These are phyloP conservation scores for Romanogobio albipinnatus DNA, from an alignment of 2,113 vertebrate species.

Conservation along the genomic window DNA sequence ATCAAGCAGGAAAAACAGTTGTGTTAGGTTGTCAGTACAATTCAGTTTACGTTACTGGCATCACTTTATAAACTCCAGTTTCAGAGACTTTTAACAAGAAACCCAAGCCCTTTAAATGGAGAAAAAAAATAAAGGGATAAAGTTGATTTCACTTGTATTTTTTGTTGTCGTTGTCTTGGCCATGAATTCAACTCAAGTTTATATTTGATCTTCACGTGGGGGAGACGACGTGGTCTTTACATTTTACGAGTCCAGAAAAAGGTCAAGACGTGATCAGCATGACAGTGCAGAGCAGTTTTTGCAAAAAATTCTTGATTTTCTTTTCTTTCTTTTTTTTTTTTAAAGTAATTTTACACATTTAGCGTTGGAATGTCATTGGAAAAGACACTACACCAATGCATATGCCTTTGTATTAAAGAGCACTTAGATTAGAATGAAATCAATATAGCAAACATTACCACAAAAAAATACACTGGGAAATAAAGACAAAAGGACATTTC, in stretches of 20 bases:
- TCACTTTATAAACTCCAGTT: neutral
- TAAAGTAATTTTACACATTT: neutral
- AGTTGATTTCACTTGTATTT: slow-evolving; percentile 3
- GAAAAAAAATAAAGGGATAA: neutral
- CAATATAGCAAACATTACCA: slow-evolving; percentile 60
- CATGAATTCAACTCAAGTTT: neutral
- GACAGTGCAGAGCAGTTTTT: slow-evolving; percentile 1
- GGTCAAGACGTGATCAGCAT: neutral
- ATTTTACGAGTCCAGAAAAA: neutral
- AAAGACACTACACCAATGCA: slow-evolving; percentile 15
- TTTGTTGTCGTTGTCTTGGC: neutral
- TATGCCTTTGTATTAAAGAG: neutral
- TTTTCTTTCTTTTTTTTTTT: neutral
- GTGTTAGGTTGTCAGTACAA: slow-evolving; percentile 17
- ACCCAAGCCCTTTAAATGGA: neutral
- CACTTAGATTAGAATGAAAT: slow-evolving; percentile 26
- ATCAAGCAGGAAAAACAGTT: neutral
- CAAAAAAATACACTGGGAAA: slow-evolving; percentile 90
- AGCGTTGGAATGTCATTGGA: neutral
- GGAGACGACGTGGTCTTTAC: neutral
- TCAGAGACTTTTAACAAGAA: slow-evolving; percentile 9
- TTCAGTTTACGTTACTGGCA: slow-evolving; percentile 9
- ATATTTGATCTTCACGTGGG: neutral
- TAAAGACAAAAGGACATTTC: slow-evolving; percentile 99
- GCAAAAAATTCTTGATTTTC: no score